Evolutionary conservation across 2,113 vertebrate genomes (phyloP).

Genomic region (Petrocephalus zakoni): DNA sequence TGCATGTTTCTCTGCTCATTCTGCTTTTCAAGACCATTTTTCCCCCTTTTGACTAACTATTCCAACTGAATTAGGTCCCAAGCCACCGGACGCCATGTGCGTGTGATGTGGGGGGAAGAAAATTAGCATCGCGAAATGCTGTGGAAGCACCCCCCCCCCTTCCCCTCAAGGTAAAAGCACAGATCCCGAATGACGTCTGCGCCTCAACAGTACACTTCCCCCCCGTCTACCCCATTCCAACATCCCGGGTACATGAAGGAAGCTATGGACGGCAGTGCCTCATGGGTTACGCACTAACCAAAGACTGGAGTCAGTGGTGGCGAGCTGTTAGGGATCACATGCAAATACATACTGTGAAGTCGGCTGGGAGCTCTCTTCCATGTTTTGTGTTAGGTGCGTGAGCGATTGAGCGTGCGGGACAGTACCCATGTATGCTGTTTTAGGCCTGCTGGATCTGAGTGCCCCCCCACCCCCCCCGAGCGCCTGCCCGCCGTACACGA

Average conservation of each 20-base stretch:
- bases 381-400: conserved; percentile 2
- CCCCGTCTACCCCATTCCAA: conserved; percentile 18
- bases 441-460: conserved; percentile 47
- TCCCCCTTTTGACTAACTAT: conserved; percentile 61
- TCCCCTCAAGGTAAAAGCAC: conserved; percentile 41
- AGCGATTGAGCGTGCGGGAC: not conserved
- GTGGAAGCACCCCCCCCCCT: conserved; percentile 34
- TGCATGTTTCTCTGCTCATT: conserved; percentile 58
- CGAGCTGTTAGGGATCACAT: not conserved
- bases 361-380: not conserved
- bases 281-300: not conserved
- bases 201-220: conserved; percentile 24
- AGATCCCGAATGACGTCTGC: conserved; percentile 36
- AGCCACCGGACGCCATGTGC: conserved; percentile 39
- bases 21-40: conserved; percentile 23
- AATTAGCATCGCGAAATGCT: conserved; percentile 37
- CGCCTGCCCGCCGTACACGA: conserved; percentile 57
- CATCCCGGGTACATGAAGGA: not conserved
- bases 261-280: not conserved
- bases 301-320: not conserved
- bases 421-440: conserved; percentile 18
- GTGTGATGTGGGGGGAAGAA: conserved; percentile 37
- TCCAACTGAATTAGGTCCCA: conserved; percentile 57
- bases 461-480: conserved; percentile 40
- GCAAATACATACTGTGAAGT: conserved; percentile 9